Evolutionary conservation across 2,888 invertebrate species (phyloP).

Genomic region (Choristoneura rosaceana): DNA sequence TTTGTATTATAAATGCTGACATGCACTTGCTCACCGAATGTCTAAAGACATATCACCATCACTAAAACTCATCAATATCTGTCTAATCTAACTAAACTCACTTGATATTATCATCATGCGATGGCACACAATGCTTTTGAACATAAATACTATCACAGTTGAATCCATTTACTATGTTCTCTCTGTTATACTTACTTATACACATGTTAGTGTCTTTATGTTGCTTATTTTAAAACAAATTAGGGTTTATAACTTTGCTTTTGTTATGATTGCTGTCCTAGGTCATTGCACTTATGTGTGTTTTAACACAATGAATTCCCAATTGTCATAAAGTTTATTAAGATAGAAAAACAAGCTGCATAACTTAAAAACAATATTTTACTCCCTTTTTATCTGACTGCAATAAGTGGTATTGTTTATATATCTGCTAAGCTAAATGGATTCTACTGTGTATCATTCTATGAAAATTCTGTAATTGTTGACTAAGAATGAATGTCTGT

Average conservation of each 20-base stretch:
- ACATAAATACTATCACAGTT: conserved; percentile 34
- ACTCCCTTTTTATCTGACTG: neutral
- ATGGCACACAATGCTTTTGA: conserved; percentile 45
- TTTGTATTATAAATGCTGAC: conserved; percentile 29
- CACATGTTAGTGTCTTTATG: neutral
- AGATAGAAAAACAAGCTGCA: neutral
- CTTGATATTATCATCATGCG: conserved; percentile 30
- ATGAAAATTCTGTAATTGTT: neutral
- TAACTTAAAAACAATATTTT: neutral
- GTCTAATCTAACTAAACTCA: conserved; percentile 28
- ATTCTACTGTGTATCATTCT: conserved; percentile 1
- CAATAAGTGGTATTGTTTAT: neutral
- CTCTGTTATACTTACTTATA: neutral
- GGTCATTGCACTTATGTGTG: neutral
- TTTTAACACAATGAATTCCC: neutral
- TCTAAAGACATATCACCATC: conserved; percentile 24
- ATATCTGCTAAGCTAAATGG: neutral
- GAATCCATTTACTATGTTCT: neutral
- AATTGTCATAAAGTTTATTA: neutral
- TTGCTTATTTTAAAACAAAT: neutral
- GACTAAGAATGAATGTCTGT: too few species aligned
- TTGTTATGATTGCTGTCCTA: neutral
- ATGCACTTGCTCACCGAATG: conserved; percentile 26
- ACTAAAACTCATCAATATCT: conserved; percentile 31
- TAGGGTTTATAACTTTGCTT: neutral